Percentiles rank a stretch among this genome's conserved stretches.
Evolutionary conservation across 2,888 invertebrate genomes (phyloP).

Genomic region (Eilema griseolum): DNA sequence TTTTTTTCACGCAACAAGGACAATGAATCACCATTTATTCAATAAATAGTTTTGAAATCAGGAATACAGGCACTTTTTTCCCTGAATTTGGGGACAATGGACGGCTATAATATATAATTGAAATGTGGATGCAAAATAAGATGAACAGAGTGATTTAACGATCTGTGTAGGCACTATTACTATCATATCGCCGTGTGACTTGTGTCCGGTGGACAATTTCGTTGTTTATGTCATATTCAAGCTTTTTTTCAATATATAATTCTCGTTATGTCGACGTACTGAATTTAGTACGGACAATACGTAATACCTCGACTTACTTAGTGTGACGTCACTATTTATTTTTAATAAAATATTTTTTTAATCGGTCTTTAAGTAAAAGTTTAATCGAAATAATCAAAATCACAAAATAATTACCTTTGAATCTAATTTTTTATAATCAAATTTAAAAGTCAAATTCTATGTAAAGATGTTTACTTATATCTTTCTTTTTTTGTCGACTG

Average conservation of each 20-base stretch:
- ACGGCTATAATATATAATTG: conserved; percentile 18
- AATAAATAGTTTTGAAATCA: neutral
- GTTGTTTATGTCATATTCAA: conserved; percentile 39
- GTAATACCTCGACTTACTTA: conserved; percentile 10
- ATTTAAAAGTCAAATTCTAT: no score
- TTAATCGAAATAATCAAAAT: no score
- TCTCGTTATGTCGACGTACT: conserved; percentile 7
- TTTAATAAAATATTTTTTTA: no score
- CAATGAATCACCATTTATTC: neutral
- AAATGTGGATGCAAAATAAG: conserved; percentile 37
- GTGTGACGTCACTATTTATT: conserved; percentile 4
- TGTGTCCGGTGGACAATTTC: conserved; percentile 32
- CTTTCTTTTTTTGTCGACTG: no score
- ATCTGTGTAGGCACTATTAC: conserved; percentile 46
- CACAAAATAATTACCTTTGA: no score
- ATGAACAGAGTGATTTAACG: conserved; percentile 24
- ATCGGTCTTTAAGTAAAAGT: no score
- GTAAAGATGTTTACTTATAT: no score
- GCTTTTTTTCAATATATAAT: neutral
- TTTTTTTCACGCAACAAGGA: no score
- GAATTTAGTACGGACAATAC: neutral
- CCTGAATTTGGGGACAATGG: neutral
- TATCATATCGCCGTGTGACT: conserved; percentile 33
- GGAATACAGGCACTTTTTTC: neutral
- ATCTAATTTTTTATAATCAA: no score